Evolutionary conservation across 2,888 invertebrate species (phyloP).

Genomic region (Leptopilina syphax): DNA sequence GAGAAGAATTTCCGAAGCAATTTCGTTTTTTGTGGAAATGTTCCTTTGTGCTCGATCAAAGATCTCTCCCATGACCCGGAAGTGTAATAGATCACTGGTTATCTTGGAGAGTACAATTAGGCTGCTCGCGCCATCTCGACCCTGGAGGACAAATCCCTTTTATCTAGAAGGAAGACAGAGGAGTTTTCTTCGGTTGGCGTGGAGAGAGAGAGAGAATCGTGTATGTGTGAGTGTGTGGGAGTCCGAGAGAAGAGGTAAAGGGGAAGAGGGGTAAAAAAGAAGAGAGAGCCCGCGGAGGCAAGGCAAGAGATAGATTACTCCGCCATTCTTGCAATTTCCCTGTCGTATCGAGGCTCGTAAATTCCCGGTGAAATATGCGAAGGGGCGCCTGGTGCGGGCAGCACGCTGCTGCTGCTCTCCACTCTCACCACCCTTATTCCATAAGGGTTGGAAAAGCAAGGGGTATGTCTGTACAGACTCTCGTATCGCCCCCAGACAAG

Average conservation of each 20-base stretch:
- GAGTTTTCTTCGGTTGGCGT: conserved; percentile 56
- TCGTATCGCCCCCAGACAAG: conserved; percentile 54
- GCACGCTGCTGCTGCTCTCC: conserved; percentile 75
- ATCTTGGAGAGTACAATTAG: conserved; percentile 75
- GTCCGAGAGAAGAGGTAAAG: conserved; percentile 59
- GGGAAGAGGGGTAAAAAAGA: conserved; percentile 62
- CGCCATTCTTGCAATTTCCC: conserved; percentile 96
- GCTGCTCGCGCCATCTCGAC: conserved; percentile 62
- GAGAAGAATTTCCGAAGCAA: conserved; percentile 2
- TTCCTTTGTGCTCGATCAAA: conserved; percentile 40
- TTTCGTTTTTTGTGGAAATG: conserved; percentile 34
- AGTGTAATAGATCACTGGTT: conserved; percentile 64
- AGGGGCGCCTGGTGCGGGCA: conserved; percentile 77
- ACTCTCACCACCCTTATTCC: conserved; percentile 62
- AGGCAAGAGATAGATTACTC: conserved; percentile 88
- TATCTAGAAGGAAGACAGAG: conserved; percentile 63
- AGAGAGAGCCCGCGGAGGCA: conserved; percentile 72
- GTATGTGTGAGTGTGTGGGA: conserved; percentile 58
- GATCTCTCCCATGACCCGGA: conserved; percentile 36
- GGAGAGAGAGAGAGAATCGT: conserved; percentile 6
- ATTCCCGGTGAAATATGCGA: conserved; percentile 90
- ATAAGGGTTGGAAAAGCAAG: conserved; percentile 69
- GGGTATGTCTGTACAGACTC: conserved; percentile 67
- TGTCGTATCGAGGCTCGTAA: conserved; percentile 94
- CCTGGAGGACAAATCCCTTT: conserved; percentile 73